phyloP scores from a whole-genome alignment of 1,140 invertebrate species.

The Drosophila albomicans region DNA sequence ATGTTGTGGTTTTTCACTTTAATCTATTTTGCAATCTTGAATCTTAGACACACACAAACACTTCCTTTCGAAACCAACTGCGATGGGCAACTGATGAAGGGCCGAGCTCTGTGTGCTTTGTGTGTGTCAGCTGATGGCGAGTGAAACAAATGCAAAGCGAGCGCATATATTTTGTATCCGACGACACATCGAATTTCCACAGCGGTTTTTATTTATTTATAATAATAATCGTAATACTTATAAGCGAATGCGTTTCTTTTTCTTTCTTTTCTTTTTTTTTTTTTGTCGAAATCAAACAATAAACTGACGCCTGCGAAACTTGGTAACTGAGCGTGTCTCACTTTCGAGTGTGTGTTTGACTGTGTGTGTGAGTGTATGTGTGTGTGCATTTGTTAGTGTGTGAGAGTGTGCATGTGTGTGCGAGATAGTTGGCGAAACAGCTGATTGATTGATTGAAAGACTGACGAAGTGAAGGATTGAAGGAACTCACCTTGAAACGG shows the following conservation, averaged over 20 bases:
- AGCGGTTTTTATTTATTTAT: constrained; percentile 32
- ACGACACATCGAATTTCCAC: constrained; percentile 12
- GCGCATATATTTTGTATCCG: too few species aligned
- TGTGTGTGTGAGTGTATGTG: constrained; percentile 11
- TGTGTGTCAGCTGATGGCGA: neutral
- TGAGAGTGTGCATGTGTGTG: constrained; percentile 15
- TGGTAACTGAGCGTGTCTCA: constrained; percentile 18
- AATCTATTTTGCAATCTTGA: neutral
- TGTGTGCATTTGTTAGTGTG: constrained; percentile 10
- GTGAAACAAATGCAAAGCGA: neutral
- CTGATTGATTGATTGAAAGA: constrained; percentile 15
- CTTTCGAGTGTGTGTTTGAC: constrained; percentile 20
- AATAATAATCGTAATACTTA: constrained; percentile 5
- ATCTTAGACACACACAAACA: constrained; percentile 4
- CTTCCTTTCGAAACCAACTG: constrained; percentile 40
- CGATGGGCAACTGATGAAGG: constrained; percentile 43
- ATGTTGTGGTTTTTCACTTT: neutral
- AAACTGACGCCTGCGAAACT: neutral
- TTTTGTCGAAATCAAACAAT: constrained; percentile 21
- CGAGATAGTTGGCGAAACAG: constrained; percentile 25
- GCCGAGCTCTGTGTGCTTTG: neutral
- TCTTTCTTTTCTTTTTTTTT: too few species aligned
- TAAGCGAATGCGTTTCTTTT: constrained; percentile 14
- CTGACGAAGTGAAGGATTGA: constrained; percentile 16
- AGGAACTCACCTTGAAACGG: constrained; percentile 78